Evolutionary conservation across 2,888 invertebrate genomes (phyloP), one percentile per base, ranked within the genome.

Genomic region (Drosophila borborema): DNA sequence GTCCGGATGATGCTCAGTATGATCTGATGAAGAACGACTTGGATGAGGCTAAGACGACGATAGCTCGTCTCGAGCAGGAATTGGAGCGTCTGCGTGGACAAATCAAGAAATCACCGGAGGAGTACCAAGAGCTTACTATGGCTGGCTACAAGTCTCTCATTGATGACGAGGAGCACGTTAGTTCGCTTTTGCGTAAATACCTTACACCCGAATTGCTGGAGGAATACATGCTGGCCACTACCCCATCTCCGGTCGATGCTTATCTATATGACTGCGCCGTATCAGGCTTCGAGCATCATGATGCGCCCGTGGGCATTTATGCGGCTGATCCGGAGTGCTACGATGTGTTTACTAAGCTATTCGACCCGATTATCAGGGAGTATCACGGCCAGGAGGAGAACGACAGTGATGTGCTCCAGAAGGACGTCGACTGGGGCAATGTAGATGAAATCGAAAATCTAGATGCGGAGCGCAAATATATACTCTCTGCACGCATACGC

Each of bases 311-410:
- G 61, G 96, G 96, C 56, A 89, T 95, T 55, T 96, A 95, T 91
- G 96, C 96, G 0, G 94, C 95, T 8, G 96, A 96, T 92, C 94
- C 95, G 1, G 95, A 96, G 70, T 93, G 95, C 18, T 96, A 96
- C 92, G 94, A 94, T 53, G 92, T 94, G 23, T 96, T 96, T 88
- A 93, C 93, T 54, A 94, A 94, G 51, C 93, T 96, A 36, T 96
- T 96, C 89, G 95, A 96, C 92, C 95, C 95, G 45, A 94, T 96
- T 85, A 95, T 96, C 91, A 94, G 94, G 76, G 95, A 95, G 73
- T 95, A 95, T 91, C 96, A 96, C 90, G 94, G 92, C 9, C 89
- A 90, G 60, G 38, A 77, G 60, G 90, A 90, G 0, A 86, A 83
- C 58, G 90, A 90, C 1, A 72, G 66, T n/a, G 95, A 95, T 66